These are phyloP conservation scores for Drosophila affinis DNA, from an alignment of 2,888 invertebrate genomes.

Conservation along the genomic window DNA sequence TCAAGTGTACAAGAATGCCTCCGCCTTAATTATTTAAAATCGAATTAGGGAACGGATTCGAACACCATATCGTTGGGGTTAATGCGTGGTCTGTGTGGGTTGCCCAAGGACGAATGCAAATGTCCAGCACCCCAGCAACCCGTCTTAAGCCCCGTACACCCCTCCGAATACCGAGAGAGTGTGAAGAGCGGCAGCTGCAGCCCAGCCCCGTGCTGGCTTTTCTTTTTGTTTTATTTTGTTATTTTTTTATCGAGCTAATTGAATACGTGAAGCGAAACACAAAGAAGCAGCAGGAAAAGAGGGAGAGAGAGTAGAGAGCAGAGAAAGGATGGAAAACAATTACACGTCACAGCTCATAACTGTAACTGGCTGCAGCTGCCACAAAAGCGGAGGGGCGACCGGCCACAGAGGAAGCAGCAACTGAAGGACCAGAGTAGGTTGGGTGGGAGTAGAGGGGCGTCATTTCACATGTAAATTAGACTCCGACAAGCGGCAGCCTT, in stretches of 20 bases:
- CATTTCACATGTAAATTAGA: conserved; percentile 74
- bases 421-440: conserved; percentile 3
- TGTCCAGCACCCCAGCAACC: no score
- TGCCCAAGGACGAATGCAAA: conserved; percentile 9
- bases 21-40: neutral
- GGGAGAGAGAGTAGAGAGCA: neutral
- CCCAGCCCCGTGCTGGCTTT: neutral
- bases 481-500: conserved; percentile 52
- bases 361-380: conserved; percentile 16
- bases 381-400: conserved; percentile 1
- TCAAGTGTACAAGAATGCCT: neutral
- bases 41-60: neutral
- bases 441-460: conserved; percentile 16
- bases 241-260: conserved; percentile 51
- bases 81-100: neutral
- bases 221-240: neutral
- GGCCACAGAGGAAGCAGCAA: conserved; percentile 6
- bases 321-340: conserved; percentile 45
- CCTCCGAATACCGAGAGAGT: conserved; percentile 29
- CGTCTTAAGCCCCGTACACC: no score
- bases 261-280: conserved; percentile 54
- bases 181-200: conserved; percentile 28
- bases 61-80: neutral
- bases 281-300: conserved; percentile 24
- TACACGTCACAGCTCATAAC: conserved; percentile 51